phyloP scores from a whole-genome alignment of 2,888 invertebrate genomes.

The Meandrusa payeni region DNA sequence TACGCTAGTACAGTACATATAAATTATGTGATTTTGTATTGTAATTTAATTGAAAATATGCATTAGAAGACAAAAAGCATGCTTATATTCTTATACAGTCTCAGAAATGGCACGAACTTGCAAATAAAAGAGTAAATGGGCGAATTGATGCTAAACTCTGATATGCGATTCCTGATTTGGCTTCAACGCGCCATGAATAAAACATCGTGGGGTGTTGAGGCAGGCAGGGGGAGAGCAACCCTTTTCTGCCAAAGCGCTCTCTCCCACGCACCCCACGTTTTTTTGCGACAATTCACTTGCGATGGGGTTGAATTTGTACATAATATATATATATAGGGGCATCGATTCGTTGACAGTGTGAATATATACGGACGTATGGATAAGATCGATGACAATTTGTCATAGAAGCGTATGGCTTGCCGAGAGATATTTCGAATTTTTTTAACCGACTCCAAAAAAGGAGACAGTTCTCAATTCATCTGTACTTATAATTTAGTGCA shows the following conservation, averaged over 20 bases:
- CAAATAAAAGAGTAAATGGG: constrained; percentile 31
- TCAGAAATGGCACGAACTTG: constrained; percentile 18
- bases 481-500: too few species aligned
- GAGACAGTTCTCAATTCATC: too few species aligned
- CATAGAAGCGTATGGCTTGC: too few species aligned
- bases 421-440: too few species aligned
- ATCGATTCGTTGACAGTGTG: constrained; percentile 42
- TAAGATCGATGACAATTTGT: neutral
- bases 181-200: constrained; percentile 68
- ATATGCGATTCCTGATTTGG: constrained; percentile 53
- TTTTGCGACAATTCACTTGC: constrained; percentile 56
- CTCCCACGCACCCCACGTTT: constrained; percentile 50
- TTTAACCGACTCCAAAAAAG: too few species aligned
- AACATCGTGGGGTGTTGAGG: constrained; percentile 59
- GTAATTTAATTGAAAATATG: too few species aligned
- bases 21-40: too few species aligned
- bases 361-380: neutral
- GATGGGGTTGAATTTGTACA: constrained; percentile 42
- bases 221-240: constrained; percentile 51
- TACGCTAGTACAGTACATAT: too few species aligned
- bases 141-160: constrained; percentile 56
- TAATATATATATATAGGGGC: constrained; percentile 27
- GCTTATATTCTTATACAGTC: constrained; percentile 2
- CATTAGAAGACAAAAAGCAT: too few species aligned
- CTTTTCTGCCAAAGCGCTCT: constrained; percentile 61